These are phyloP conservation scores for Biston betularia DNA, from an alignment of 2,888 invertebrate species.

Conservation along the genomic window DNA sequence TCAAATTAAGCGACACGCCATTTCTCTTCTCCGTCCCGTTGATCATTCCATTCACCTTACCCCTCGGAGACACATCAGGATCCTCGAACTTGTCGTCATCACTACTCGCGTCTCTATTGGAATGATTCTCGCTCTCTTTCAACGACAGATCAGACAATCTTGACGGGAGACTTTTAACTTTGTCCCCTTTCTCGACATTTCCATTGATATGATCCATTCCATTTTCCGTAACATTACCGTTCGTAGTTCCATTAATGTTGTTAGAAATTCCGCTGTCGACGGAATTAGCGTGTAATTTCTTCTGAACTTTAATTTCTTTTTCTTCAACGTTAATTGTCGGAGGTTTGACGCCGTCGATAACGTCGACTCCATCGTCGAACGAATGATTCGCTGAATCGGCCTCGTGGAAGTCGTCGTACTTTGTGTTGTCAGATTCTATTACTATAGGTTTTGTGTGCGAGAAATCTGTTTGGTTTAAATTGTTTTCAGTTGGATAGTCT, in stretches of 20 bases:
- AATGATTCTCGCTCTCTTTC: conserved; percentile 67
- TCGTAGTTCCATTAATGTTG: conserved; percentile 66
- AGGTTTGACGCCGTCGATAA: conserved; percentile 71
- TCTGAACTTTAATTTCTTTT: conserved; percentile 55
- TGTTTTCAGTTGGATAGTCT: conserved; percentile 79
- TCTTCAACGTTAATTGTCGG: conserved; percentile 57
- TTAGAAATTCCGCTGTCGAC: conserved; percentile 79
- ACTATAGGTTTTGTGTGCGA: conserved; percentile 80
- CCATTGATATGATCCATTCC: conserved; percentile 46
- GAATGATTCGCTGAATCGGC: conserved; percentile 78
- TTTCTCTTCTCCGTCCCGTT: conserved; percentile 68
- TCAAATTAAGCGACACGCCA: conserved; percentile 77
- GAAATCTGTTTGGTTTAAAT: conserved; percentile 80
- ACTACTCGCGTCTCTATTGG: conserved; percentile 67
- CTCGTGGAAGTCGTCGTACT: conserved; percentile 69
- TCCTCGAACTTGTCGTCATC: conserved; percentile 78
- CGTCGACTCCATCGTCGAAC: conserved; percentile 77
- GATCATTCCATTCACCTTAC: conserved; percentile 56
- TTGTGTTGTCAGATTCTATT: conserved; percentile 74
- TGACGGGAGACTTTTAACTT: conserved; percentile 62
- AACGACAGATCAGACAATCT: conserved; percentile 73
- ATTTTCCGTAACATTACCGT: conserved; percentile 46
- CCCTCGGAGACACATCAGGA: conserved; percentile 65
- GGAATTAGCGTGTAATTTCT: conserved; percentile 74
- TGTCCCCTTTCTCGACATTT: conserved; percentile 56